Evolutionary conservation across 2,888 invertebrate genomes (phyloP), one percentile per base, ranked within the genome.

Genomic region (Tromatobia lineatoria): DNA sequence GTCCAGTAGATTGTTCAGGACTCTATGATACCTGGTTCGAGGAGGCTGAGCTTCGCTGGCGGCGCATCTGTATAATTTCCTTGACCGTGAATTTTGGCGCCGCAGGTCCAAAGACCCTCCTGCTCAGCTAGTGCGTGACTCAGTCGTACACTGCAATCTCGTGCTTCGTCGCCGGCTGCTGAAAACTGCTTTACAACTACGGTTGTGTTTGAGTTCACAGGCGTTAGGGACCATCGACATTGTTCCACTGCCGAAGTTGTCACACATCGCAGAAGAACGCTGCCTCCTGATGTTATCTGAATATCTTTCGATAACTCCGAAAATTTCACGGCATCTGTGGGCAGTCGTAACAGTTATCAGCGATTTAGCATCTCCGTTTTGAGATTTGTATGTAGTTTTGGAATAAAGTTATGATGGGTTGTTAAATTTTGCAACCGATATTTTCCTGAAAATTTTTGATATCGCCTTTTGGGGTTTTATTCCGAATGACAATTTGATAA

Each of bases 61-160:
- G 93, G 91, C 18, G 93, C 94, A 54, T 93, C 91, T 25, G 91
- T 93, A 87, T 93, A 93, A 75, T 91, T 91, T 52, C 91, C 89
- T 70, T 89, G 90, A 10, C 91, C 91, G 54, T 90, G 90, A 64
- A 90, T 86, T 83, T 92, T 91, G 4, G 92, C 94, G 2, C 93
- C 93, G 79, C 94, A 94, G 29, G 92, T 93, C 94, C 94, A 94
- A 0, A 93, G 89, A 3, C 94, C 94, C 83, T 93, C 93, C 85
- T 94, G 93, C 69, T 93, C 93, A 42, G 88, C 90, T 13, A 92
- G 88, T 3, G 93, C 93, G 83, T 92, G 91, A 74, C 91, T 91
- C 78, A 94, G 80, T 70, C 92, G 88, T 25, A 93, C 92, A 83
- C 93, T 93, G 87, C 94, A 94, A 85, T 94, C 93, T 59, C 93